These are phyloP conservation scores for Limnephilus marmoratus DNA, from an alignment of 2,888 invertebrate genomes.

Conservation along the genomic window DNA sequence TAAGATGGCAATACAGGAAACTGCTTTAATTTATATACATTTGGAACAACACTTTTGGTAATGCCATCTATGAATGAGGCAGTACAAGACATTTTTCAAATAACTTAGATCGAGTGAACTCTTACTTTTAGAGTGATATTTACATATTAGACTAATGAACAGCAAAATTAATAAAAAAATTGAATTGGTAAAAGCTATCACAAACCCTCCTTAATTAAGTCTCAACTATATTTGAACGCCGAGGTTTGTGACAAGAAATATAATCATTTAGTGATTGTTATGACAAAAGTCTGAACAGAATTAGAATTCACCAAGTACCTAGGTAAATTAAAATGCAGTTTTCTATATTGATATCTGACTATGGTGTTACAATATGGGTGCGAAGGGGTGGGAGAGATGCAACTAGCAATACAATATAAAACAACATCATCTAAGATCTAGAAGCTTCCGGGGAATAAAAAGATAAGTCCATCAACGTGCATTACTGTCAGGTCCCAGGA, in stretches of 20 bases:
- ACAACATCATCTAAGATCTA: conserved; percentile 29
- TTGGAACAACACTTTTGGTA: neutral
- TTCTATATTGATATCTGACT: neutral
- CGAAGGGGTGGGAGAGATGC: neutral
- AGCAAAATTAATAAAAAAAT: too few relatives aligned
- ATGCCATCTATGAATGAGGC: neutral
- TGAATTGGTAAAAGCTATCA: too few relatives aligned
- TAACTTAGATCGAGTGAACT: too few relatives aligned
- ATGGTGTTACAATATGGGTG: conserved; percentile 8
- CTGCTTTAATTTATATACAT: neutral
- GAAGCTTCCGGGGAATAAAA: conserved; percentile 2
- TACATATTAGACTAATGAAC: neutral
- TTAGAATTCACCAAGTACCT: too few relatives aligned
- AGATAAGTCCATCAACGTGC: conserved; percentile 27
- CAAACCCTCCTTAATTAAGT: too few relatives aligned
- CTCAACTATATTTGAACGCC: too few relatives aligned
- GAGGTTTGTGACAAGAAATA: neutral
- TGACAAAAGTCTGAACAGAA: neutral
- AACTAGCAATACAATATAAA: conserved; percentile 4
- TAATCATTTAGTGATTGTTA: neutral
- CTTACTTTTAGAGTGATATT: neutral
- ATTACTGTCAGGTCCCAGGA: neutral
- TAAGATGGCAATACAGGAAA: neutral
- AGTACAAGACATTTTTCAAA: neutral
- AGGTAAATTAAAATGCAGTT: neutral